Evolutionary conservation across 2,113 vertebrate species (phyloP), one percentile per base, ranked within the genome.

Genomic region (Hipposideros armiger): DNA sequence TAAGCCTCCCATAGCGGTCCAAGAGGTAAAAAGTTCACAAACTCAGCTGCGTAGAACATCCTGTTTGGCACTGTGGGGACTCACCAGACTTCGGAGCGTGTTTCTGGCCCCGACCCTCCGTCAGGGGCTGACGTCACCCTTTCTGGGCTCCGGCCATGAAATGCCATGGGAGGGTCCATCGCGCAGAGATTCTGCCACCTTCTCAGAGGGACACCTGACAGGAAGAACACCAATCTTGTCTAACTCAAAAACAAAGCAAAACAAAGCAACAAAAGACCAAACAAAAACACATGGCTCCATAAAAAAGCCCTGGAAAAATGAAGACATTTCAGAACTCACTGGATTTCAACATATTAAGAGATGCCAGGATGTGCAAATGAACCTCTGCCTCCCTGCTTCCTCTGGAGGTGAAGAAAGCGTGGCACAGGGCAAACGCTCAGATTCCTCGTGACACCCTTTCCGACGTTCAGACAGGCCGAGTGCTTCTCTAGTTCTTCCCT

Each of bases 31-130:
- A 82, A 87, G 87, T 92, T 97, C 94, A 56, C 7, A 28, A 62
- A 3, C 66, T 96, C 87, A 47, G 87, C 80, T 67, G 70, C 73
- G 3, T 17, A 16, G 4, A 17, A 15, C 58, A 30, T 86, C 94
- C 96, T 92, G 88, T 56, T 50, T 26, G 32, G 85, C 88, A 54
- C 84, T 22, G 40, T n/a, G 91, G 94, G 94, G 78, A 94, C 72
- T 64, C 47, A 0, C 69, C 5, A 42, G 52, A 3, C 7, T 11
- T 10, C 16, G 73, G 47, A 67, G 10, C 36, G 5, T 4, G 0
- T 10, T 56, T 67, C 90, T 47, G 4, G 4, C 62, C 83, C 69
- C 4, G 36, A 40, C 1, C 66, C 64, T 52, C 76, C 7, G 42
- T 26, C 78, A 90, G 97, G 94, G 84, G 80, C 60, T 30, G 0